Base-by-base conservation (phyloP, 1,140 invertebrate genomes). In the Phenacoccus solenopsis region DNA sequence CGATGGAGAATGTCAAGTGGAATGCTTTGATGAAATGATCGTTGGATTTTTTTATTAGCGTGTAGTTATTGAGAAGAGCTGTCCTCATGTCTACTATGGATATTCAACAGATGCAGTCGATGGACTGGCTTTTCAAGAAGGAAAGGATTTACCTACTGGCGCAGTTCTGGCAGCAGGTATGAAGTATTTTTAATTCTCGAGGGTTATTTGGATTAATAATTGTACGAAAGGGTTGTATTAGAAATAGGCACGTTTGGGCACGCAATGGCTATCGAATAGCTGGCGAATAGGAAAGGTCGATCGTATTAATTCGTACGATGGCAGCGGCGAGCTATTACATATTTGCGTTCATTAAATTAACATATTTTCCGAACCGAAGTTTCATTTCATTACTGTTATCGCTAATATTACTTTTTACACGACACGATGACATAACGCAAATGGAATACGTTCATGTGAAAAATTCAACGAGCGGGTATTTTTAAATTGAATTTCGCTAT, bases 111-210 rank as follows among this genome's bases (percentile, higher is more conserved):
- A 89, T 91, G 85, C 90, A 91, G 83, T 90, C 90, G 79, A 91
- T 93, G 90, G 91, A 94, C 84, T 93, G 90, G 90, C 86, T 94
- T 80, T 91, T 93, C 85, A 93, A 93, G 85, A 94, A 93, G 82
- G 90, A 93, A 84, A 85, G 89, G 82, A 91, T 93, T 82, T 92
- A 91, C 84, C 84, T 93, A 78, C 85, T 94, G 79, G 90, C 89
- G 77, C 90, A 93, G 80, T 93, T 93, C 83, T 94, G 90, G 90
- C 90, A 93, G 90, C 91, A 93, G 89, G 90, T 92, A 84, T 84
- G 83, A 9, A 59, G 7, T 59, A 9, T 59, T 59, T 22, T 59
- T 22, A 59, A 59, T 20, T 20, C 7, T 59, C 56, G 21, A 59
- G 5, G 16, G 20, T 49, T 49, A 49, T 10, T 49, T 2, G 13